Base-by-base conservation (phyloP, 2,113 vertebrate genomes). In the Apeltes quadracus region DNA sequence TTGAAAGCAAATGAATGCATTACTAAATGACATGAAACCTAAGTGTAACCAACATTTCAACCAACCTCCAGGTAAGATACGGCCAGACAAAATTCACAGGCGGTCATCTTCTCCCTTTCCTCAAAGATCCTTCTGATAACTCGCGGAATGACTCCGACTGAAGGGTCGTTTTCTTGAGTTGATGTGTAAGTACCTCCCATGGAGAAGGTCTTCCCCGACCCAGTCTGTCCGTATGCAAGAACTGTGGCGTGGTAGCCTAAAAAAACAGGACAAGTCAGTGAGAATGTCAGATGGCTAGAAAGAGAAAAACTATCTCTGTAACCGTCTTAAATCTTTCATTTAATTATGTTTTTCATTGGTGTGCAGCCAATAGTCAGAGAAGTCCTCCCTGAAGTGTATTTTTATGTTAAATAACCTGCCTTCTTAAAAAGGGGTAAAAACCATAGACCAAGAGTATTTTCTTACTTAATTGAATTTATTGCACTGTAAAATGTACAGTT, bases 171-270 rank as follows among this genome's bases (percentile, higher is more conserved):
- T 86, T 96, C 96, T 75, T 98, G 96, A 15, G 87, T 93, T 3
- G 96, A 93, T 1, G 96, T 97, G 71, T 98, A 99, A 1, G 96
- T 89, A 38, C 97, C 95, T 66, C 98, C 98, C 98, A 99, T 99
- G 0, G 97, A 98, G 72, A 94, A 99, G 0, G 98, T 99, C 86
- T 99, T 99, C 25, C 98, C 97, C 25, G 98, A 99, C 1, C 98
- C 96, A 0, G 97, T 99, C 87, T 99, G 97, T 13, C 98, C 98
- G 0, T 99, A 99, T 6, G 97, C 97, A 55, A 99, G 72, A 58
- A 99, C 96, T 0, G 97, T 99, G 23, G 97, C 96, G 86, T 99
- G 95, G 64, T 98, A 98, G 3, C 97, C 97, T 99, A 27, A 8
- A 63, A 8, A 63, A 84, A 80, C 81, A 20, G 13, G 25, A 61